Percentiles rank a stretch among this genome's conserved stretches.
Conservation (phyloP, 2,888 invertebrate species). For the Orgyia antiqua region DNA sequence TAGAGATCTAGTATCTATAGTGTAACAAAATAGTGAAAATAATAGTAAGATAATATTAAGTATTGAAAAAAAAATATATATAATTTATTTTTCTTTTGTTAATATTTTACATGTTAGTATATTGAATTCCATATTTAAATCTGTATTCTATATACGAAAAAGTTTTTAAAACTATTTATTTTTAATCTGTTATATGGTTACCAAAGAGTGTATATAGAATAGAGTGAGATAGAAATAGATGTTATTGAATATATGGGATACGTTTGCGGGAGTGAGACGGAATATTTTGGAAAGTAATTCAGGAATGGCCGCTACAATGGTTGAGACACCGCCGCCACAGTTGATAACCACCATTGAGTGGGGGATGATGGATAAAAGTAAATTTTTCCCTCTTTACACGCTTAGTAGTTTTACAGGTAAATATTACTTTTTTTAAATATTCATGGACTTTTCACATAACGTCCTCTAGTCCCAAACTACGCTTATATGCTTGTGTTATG, state of each 20-base stretch:
- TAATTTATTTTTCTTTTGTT: constrained; percentile 15
- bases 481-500: too few relatives aligned
- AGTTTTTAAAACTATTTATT: constrained; percentile 12
- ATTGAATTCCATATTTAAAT: constrained; percentile 22
- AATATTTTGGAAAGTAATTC: constrained; percentile 6
- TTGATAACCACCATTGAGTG: constrained; percentile 94
- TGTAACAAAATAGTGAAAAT: constrained; percentile 8
- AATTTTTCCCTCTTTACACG: constrained; percentile 95
- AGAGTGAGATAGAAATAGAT: constrained; percentile 27
- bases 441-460: too few relatives aligned
- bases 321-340: constrained; percentile 76
- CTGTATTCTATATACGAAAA: constrained; percentile 22
- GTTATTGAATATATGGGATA: constrained; percentile 42
- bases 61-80: constrained; percentile 14
- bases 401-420: constrained; percentile 90
- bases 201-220: constrained; percentile 38
- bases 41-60: constrained; percentile 27
- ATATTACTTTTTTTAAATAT: constrained; percentile 23
- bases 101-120: constrained; percentile 19
- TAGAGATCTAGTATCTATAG: constrained; percentile 35
- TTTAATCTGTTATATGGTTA: constrained; percentile 33
- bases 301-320: constrained; percentile 63
- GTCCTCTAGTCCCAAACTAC: too few relatives aligned
- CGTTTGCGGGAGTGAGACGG: constrained; percentile 2
- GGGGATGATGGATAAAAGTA: constrained; percentile 98